Conservation (phyloP, 1,140 invertebrate genomes). For the Tigriopus japonicus region DNA sequence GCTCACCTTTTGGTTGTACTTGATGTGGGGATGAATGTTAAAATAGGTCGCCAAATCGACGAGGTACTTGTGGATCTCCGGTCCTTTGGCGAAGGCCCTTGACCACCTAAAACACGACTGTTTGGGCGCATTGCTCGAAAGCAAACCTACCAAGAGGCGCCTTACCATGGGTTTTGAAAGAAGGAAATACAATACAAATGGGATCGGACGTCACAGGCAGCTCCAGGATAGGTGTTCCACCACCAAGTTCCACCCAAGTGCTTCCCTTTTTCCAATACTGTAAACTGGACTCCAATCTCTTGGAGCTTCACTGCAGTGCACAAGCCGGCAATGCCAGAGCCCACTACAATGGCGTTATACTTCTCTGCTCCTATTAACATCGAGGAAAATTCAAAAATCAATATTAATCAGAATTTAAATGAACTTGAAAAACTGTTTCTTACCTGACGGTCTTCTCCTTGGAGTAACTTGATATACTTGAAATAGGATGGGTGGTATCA, state of each 20-base stretch:
- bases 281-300: background rate
- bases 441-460: no score
- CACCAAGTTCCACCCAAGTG: slow-evolving; percentile 4
- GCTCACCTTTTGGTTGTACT: background rate
- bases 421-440: no score
- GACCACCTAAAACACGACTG: background rate
- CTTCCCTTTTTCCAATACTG: background rate
- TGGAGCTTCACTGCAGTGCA: background rate
- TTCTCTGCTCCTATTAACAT: background rate
- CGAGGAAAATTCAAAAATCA: no score
- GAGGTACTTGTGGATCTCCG: background rate
- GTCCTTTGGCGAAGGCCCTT: background rate
- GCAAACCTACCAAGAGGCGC: no score
- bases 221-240: slow-evolving; percentile 4
- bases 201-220: slow-evolving; percentile 3
- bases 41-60: background rate
- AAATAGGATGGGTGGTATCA: no score
- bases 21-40: background rate
- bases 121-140: no score
- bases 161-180: background rate
- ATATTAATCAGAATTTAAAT: no score
- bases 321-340: background rate
- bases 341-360: background rate
- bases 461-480: no score
- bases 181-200: slow-evolving; percentile 1